These are phyloP conservation scores for Zophobas morio DNA, from an alignment of 1,140 invertebrate genomes.

Conservation along the genomic window DNA sequence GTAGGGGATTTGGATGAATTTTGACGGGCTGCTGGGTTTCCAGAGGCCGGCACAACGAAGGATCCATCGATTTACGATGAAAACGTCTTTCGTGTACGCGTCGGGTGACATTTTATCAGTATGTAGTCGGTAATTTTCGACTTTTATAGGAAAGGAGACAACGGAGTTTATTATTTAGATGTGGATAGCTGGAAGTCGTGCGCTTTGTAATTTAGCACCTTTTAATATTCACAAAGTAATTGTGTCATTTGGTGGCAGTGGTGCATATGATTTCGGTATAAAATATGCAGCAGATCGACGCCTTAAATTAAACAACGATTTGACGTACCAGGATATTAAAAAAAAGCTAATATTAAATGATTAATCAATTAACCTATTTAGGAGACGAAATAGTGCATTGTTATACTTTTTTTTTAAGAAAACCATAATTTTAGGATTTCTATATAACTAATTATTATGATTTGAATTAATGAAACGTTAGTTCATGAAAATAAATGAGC, in stretches of 20 bases:
- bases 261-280: background rate
- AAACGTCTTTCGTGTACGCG: slow-evolving; percentile 53
- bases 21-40: slow-evolving; percentile 54
- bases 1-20: slow-evolving; percentile 52
- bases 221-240: slow-evolving; percentile 50
- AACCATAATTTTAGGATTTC: no score
- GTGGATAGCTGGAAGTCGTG: slow-evolving; percentile 8
- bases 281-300: slow-evolving; percentile 19
- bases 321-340: no score
- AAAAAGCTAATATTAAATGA: no score
- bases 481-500: no score
- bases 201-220: slow-evolving; percentile 45
- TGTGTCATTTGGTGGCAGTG: background rate
- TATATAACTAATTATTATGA: no score
- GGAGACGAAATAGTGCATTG: no score
- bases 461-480: no score
- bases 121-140: slow-evolving; percentile 22
- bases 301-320: background rate
- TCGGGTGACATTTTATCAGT: background rate
- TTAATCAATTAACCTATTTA: no score
- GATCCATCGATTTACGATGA: slow-evolving; percentile 60
- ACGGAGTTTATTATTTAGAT: background rate
- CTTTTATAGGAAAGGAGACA: background rate
- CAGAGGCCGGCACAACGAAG: slow-evolving; percentile 60
- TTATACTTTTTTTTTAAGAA: no score